Evolutionary conservation across 37 sponge, comb jelly and placozoan genomes (phyloP), one percentile per base, ranked within the genome.

Genomic region (Bolinopsis microptera): DNA sequence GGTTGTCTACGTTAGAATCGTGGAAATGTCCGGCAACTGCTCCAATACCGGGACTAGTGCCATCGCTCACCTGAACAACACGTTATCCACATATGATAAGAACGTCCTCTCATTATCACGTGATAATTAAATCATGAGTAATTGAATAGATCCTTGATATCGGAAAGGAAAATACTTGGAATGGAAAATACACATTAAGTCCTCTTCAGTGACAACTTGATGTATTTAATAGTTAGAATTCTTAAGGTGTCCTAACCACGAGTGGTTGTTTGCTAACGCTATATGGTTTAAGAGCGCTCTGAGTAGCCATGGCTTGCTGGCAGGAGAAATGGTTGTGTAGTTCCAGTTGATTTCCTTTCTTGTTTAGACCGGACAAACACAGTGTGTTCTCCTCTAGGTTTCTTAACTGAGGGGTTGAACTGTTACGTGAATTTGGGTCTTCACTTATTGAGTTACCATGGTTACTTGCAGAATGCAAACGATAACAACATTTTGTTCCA

Each of bases 331-430:
- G 32, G 61, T 86, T 86, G 90, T 86, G 90, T 3, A 40, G 27
- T 22, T 38, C 35, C 27, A 86, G 26, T 0, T 86, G 90, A 24
- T 28, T 9, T 48, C 90, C 90, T 1, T 22, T 21, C 0, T 28
- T n/a, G 61, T 5, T 30, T 0, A 24, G 26, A 2, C 38, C 41
- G 39, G 61, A 24, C n/a, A 86, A 38, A 34, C 90, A 86, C 90
- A 86, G 90, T 13, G 90, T 86, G 61, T 86, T 86, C 38, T 35
- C 27, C 61, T 86, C 48, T 24, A 86, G 90, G 90, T 86, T 40
- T 3, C 61, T 2, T 27, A 86, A 13, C 90, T 86, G 61, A 41
- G 90, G 31, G 31, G 31, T 72, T 5, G 18, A n/a, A n/a, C n/a
- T n/a, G n/a, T n/a, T n/a, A n/a, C n/a, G n/a, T n/a, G n/a, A n/a